A percentile compares a stretch with the other conserved stretches of the same genome.
phyloP scores from a whole-genome alignment of 2,888 invertebrate genomes.

The Harpalus rufipes region DNA sequence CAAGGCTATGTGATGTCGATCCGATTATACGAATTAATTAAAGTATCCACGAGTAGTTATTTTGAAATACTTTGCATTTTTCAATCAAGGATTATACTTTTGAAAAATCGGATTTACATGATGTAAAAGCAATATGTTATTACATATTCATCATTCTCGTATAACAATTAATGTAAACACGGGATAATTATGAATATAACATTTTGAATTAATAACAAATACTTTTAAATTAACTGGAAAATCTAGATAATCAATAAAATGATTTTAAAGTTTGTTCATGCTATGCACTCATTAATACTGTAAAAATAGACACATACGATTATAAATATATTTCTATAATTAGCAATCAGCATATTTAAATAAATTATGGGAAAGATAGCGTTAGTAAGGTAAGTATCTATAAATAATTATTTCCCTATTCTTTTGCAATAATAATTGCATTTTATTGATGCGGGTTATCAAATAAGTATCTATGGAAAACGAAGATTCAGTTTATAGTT shows the following conservation, averaged over 20 bases:
- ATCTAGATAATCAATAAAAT: no score
- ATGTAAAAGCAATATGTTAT: slow-evolving; percentile 10
- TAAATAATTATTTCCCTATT: background rate
- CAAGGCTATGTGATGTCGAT: slow-evolving; percentile 52
- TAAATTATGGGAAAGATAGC: background rate
- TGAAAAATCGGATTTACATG: slow-evolving; percentile 2
- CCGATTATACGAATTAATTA: slow-evolving; percentile 51
- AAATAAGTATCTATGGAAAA: background rate
- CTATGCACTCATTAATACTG: background rate
- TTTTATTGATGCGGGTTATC: background rate
- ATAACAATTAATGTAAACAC: background rate
- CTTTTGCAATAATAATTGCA: background rate
- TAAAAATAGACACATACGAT: background rate
- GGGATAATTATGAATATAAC: background rate
- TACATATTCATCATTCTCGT: slow-evolving; percentile 1
- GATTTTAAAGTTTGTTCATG: background rate
- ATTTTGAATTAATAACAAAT: background rate
- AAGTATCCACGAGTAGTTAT: background rate
- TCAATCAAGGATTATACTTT: slow-evolving; percentile 42
- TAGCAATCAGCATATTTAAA: background rate
- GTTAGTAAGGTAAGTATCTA: no score
- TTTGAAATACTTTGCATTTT: slow-evolving; percentile 42
- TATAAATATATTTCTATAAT: background rate
- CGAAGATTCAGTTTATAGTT: background rate
- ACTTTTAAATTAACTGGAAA: no score